Conservation (phyloP, 2,113 vertebrate genomes). For the Neolamprologus devosi region DNA sequence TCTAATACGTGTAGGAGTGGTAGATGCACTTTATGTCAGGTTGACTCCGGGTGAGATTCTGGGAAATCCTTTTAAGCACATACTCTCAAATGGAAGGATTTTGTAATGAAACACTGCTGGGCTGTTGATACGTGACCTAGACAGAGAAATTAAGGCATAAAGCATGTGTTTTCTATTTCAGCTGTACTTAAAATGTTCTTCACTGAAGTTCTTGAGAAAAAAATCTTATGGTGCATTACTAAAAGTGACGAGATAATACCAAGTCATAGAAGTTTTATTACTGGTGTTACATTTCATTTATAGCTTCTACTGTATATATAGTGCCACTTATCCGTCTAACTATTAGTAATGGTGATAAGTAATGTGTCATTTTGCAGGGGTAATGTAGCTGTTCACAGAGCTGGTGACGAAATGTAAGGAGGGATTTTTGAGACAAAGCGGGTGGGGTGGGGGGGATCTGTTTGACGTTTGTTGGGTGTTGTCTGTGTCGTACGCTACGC, state of each 20-base stretch:
- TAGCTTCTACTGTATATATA: neutral
- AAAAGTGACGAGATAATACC: neutral
- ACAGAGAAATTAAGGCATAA: neutral
- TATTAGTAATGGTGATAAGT: neutral
- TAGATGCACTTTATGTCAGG: neutral
- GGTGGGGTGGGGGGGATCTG: neutral
- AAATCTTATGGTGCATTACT: neutral
- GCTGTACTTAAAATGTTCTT: neutral
- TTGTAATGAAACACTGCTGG: neutral
- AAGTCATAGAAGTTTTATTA: neutral
- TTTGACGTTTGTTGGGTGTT: slow-evolving; percentile 18
- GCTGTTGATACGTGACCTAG: neutral
- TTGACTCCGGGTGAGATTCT: neutral
- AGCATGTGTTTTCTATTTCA: neutral
- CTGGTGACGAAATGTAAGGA: neutral
- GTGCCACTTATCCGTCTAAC: neutral
- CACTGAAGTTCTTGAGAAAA: neutral
- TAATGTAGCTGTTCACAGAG: neutral
- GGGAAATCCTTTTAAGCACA: neutral
- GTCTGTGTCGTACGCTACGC: neutral
- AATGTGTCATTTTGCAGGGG: neutral
- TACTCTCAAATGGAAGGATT: neutral
- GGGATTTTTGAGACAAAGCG: neutral
- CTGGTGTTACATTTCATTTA: neutral
- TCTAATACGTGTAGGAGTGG: neutral